Conservation (phyloP, 2,888 invertebrate genomes). For the Acrobasis repandana region DNA sequence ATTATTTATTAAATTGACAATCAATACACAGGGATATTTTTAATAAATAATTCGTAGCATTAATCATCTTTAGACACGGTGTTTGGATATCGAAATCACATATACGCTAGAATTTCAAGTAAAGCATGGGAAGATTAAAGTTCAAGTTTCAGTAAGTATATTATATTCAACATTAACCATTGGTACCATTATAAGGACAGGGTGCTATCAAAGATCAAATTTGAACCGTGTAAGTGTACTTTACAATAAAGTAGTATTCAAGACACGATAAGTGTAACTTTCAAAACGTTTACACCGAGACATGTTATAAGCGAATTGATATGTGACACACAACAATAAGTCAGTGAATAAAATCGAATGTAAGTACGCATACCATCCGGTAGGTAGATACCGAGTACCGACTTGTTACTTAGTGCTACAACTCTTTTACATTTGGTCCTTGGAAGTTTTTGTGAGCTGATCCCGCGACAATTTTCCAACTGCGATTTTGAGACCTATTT, state of each 20-base stretch:
- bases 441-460: slow-evolving; percentile 32
- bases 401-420: slow-evolving; percentile 36
- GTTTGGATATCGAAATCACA: not conserved
- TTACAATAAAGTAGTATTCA: slow-evolving; percentile 29
- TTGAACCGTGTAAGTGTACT: slow-evolving; percentile 36
- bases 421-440: slow-evolving; percentile 45
- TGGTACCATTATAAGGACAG: slow-evolving; percentile 49
- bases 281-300: slow-evolving; percentile 37
- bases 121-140: slow-evolving; percentile 42
- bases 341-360: slow-evolving; percentile 29
- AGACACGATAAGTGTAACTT: slow-evolving; percentile 18
- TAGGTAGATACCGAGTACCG: slow-evolving; percentile 25
- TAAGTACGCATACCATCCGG: slow-evolving; percentile 13
- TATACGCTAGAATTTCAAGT: slow-evolving; percentile 36
- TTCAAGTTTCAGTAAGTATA: slow-evolving; percentile 27
- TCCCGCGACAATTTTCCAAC: not conserved
- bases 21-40: not conserved
- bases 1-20: slow-evolving; percentile 9
- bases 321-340: slow-evolving; percentile 51
- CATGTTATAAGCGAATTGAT: slow-evolving; percentile 46
- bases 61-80: not conserved
- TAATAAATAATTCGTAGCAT: not conserved
- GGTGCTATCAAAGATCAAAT: slow-evolving; percentile 61
- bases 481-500: not conserved
- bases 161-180: slow-evolving; percentile 24